Conservation (phyloP, 2,113 vertebrate species). For the Toxotes jaculatrix region DNA sequence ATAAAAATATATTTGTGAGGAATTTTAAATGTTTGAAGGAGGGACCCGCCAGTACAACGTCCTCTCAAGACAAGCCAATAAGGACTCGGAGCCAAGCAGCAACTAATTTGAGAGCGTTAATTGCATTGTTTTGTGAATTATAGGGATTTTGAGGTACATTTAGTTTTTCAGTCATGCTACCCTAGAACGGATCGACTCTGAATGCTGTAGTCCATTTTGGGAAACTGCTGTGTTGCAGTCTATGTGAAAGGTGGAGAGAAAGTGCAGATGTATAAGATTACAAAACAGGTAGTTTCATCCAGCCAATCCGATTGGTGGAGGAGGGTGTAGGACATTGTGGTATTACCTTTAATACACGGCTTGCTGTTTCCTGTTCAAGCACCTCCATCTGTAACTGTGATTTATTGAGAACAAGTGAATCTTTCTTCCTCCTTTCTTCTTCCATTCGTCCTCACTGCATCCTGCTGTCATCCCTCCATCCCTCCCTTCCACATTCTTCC, state of each 20-base stretch:
- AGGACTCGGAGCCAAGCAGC: not conserved
- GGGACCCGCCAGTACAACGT: not conserved
- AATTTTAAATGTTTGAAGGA: constrained; percentile 27
- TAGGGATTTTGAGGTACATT: not conserved
- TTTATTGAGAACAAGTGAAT: constrained; percentile 33
- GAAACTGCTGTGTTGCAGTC: not conserved
- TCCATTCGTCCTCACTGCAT: constrained; percentile 1
- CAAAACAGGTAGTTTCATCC: constrained; percentile 14
- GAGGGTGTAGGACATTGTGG: not conserved
- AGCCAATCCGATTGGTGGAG: constrained; percentile 2
- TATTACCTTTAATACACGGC: not conserved
- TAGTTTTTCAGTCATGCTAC: not conserved
- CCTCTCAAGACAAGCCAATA: constrained; percentile 14
- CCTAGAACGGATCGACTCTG: not conserved
- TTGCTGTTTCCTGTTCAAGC: constrained; percentile 24
- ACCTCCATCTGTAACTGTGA: constrained; percentile 17
- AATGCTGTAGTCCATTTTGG: constrained; percentile 3
- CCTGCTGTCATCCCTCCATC: constrained; percentile 28
- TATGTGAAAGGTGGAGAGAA: not conserved
- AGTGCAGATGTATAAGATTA: not conserved
- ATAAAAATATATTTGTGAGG: constrained; percentile 50
- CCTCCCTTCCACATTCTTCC: constrained; percentile 37
- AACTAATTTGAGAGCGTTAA: constrained; percentile 53
- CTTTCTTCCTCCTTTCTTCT: not conserved
- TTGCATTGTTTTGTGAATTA: constrained; percentile 34